A percentile compares a stretch with the other conserved stretches of the same genome.
Evolutionary conservation across 2,113 vertebrate genomes (phyloP).

Genomic region (Limnothrissa miodon): DNA sequence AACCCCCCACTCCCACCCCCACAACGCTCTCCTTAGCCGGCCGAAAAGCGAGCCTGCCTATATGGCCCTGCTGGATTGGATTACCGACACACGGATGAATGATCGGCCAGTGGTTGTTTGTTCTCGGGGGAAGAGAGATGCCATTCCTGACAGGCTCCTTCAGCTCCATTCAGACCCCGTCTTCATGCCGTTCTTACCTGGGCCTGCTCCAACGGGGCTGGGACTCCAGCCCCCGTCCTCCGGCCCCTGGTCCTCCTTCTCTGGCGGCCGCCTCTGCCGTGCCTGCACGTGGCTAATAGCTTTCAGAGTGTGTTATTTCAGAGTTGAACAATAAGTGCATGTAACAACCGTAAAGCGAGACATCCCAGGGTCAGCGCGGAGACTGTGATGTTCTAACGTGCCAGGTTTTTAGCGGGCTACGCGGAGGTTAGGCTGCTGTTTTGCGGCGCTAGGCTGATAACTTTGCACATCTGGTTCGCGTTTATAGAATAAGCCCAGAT

Average conservation of each 20-base stretch:
- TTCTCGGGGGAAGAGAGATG: background rate
- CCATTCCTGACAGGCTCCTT: background rate
- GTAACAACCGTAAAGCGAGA: constrained; percentile 17
- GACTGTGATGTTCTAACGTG: constrained; percentile 11
- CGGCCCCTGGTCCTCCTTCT: background rate
- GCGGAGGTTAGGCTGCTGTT: constrained; percentile 6
- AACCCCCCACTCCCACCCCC: background rate
- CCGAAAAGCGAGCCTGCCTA: background rate
- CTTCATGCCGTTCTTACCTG: background rate
- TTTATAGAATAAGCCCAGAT: constrained; percentile 15
- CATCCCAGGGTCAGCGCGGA: constrained; percentile 15
- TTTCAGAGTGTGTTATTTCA: constrained; percentile 9
- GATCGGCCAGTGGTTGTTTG: constrained; percentile 1
- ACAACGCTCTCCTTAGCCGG: background rate
- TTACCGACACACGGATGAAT: constrained; percentile 10
- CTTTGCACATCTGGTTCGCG: background rate
- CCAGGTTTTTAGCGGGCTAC: constrained; percentile 14
- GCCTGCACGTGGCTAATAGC: background rate
- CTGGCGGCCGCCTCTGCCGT: background rate
- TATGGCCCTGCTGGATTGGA: background rate
- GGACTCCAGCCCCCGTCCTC: background rate
- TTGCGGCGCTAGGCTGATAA: background rate
- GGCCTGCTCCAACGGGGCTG: background rate
- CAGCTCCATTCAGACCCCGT: background rate
- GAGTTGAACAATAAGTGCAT: constrained; percentile 12